Evolutionary conservation across 2,797 vertebrate genomes (phyloP).

Genomic region (Pseudochirops cupreus): DNA sequence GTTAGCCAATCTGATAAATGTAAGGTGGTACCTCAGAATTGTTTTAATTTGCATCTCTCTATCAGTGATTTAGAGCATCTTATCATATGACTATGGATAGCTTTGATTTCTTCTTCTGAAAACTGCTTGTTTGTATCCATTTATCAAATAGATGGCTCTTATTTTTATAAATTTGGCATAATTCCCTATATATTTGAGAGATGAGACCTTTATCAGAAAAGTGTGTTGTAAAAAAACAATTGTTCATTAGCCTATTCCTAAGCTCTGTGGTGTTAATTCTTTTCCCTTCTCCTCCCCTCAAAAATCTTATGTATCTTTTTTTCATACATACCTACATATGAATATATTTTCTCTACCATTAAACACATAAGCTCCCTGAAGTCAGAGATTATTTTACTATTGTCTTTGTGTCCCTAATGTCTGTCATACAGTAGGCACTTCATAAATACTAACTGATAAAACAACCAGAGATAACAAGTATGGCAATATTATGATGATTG

Average conservation of each 20-base stretch:
- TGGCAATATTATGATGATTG: background rate
- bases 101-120: background rate
- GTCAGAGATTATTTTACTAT: background rate
- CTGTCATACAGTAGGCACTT: background rate
- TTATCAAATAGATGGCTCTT: background rate
- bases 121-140: background rate
- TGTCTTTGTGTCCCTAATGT: background rate
- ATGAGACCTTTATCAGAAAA: background rate
- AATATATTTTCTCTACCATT: background rate
- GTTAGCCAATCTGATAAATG: background rate
- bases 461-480: background rate
- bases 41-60: background rate
- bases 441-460: background rate
- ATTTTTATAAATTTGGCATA: background rate
- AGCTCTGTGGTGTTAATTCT: background rate
- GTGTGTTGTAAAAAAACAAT: background rate
- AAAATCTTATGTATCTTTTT: background rate
- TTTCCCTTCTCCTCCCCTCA: background rate
- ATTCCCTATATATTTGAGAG: background rate
- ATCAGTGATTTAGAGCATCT: background rate
- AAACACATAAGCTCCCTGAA: background rate
- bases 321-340: background rate
- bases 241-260: background rate
- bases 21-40: background rate
- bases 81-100: background rate